Percentiles rank a stretch among this genome's conserved stretches.
These are phyloP conservation scores for Poeciliopsis paucimaculata DNA, from an alignment of 2,797 vertebrate genomes.

Conservation along the genomic window DNA sequence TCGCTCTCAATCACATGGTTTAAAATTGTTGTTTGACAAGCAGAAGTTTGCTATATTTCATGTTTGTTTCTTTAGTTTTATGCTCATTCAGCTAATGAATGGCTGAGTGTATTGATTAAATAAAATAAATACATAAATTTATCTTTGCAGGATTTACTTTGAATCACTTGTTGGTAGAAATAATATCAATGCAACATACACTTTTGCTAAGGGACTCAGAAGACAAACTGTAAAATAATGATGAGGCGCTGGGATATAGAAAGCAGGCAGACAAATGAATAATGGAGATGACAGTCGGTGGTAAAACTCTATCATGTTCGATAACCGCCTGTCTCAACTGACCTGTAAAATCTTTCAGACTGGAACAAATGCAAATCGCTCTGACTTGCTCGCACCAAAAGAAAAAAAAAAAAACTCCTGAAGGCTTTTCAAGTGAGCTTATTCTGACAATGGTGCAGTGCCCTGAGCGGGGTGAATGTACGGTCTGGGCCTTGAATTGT, in stretches of 20 bases:
- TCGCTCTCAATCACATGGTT: neutral
- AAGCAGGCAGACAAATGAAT: constrained; percentile 20
- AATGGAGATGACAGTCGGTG: constrained; percentile 37
- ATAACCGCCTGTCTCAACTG: constrained; percentile 78
- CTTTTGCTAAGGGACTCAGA: constrained; percentile 5
- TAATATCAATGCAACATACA: neutral
- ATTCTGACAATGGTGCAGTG: constrained; percentile 78
- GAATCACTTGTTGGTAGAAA: constrained; percentile 3
- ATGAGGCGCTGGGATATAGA: constrained; percentile 4
- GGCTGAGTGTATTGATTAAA: neutral
- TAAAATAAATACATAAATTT: neutral
- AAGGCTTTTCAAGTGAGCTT: constrained; percentile 85
- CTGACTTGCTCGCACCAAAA: constrained; percentile 82
- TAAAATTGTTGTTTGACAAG: neutral
- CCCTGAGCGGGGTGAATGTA: constrained; percentile 79
- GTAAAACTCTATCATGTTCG: constrained; percentile 42
- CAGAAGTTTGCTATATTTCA: neutral
- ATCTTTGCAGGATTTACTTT: neutral
- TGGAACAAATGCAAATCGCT: constrained; percentile 91
- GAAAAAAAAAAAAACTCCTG: constrained; percentile 79
- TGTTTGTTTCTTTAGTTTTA: neutral
- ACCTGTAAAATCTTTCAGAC: constrained; percentile 90
- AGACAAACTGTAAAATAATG: constrained; percentile 16
- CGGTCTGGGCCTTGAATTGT: constrained; percentile 72
- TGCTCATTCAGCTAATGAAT: neutral